These are phyloP conservation scores for Alloplasta piceator DNA, from an alignment of 2,888 invertebrate genomes.

Conservation along the genomic window DNA sequence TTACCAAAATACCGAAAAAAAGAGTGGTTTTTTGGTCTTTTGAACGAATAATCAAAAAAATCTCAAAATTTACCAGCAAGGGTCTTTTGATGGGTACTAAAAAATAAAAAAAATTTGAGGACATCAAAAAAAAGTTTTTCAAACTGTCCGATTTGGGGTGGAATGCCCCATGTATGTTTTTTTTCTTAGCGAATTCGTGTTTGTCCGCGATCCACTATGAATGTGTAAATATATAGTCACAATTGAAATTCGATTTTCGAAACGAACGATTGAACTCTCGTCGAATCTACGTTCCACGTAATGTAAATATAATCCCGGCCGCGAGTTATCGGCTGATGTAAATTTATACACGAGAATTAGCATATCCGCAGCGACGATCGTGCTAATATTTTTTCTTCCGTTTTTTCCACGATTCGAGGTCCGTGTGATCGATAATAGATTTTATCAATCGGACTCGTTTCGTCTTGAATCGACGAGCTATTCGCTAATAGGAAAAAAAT, in stretches of 20 bases:
- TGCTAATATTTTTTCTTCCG: slow-evolving; percentile 20
- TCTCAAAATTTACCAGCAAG: too few relatives aligned
- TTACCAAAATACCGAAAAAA: too few relatives aligned
- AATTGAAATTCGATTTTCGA: slow-evolving; percentile 35
- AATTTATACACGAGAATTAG: slow-evolving; percentile 24
- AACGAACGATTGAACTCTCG: slow-evolving; percentile 15
- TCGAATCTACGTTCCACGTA: slow-evolving; percentile 20
- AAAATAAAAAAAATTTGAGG: too few relatives aligned
- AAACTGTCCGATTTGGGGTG: too few relatives aligned
- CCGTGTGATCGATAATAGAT: not conserved
- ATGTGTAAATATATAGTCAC: not conserved
- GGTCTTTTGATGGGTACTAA: too few relatives aligned
- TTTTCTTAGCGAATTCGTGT: slow-evolving; percentile 8
- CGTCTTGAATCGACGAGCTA: not conserved
- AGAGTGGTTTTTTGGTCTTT: too few relatives aligned
- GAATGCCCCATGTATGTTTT: too few relatives aligned
- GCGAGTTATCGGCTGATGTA: slow-evolving; percentile 24
- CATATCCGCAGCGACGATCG: slow-evolving; percentile 15
- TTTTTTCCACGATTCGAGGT: slow-evolving; percentile 5
- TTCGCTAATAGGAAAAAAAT: too few relatives aligned
- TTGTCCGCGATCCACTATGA: not conserved
- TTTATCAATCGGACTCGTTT: not conserved
- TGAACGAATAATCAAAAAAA: too few relatives aligned
- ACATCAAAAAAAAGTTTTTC: too few relatives aligned
- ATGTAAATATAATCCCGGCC: slow-evolving; percentile 32